Base-by-base conservation (phyloP, 2,888 invertebrate genomes). In the Lasioglossum leucozonium region DNA sequence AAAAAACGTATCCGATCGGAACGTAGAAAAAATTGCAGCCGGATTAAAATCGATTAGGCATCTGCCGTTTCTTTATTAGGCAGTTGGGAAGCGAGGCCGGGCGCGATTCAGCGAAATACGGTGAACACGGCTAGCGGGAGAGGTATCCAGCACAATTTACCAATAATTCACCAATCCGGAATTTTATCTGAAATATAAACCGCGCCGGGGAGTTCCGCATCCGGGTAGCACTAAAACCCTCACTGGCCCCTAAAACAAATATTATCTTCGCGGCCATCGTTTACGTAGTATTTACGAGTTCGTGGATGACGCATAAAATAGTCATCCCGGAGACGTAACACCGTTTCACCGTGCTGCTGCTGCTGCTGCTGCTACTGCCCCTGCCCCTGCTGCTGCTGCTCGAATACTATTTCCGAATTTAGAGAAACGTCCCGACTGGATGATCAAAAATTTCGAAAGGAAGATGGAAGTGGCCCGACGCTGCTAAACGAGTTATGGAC, bases 401-500 rank as follows among this genome's bases (percentile, higher is more conserved):
- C 10, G 76, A 16, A 30, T 67, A 13, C n/a, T 8, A 4, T 34
- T 65, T 22, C n/a, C 37, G 22, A 77, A 77, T 47, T 77, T 65
- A 1, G n/a, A 67, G 67, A 47, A 47, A 18, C 34, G n/a, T 16
- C 26, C 26, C 5, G 3, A 0, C 11, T 16, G 62, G 18, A 40
- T 26, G 16, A 55, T 72, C 34, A 58, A 81, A 76, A 77, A 62
- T 73, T 73, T 73, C 34, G 34, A 2, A 22, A 30, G 58, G 2
- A 58, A 44, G 44, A 65, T 4, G 55, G 30, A 67, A 67, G 44
- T 65, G 51, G 30, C 5, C 67, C 16, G 2, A 10, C n/a, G n/a
- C 16, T 26, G 13, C 37, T 67, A 78, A 79, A 69, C 76, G 69
- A 85, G 73, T 73, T 82, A 79, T 58, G 62, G 67, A 10, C 34